phyloP scores from a whole-genome alignment of 2,113 vertebrate genomes.

The Sinocyclocheilus maitianheensis region DNA sequence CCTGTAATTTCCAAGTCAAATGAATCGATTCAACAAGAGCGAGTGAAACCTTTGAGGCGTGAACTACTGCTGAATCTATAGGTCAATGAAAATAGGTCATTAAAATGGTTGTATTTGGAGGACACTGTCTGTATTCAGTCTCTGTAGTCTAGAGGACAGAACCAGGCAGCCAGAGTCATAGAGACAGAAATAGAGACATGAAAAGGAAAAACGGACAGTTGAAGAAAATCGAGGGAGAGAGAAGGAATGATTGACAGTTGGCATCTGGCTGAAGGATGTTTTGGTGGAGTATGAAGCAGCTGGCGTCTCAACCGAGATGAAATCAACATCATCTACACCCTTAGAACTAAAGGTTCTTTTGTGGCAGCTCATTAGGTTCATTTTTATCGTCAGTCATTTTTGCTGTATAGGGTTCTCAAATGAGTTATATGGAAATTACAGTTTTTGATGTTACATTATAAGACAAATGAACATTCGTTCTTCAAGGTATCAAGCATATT shows the following conservation, averaged over 20 bases:
- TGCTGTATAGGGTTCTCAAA: not conserved
- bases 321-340: not conserved
- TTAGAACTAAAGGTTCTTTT: not conserved
- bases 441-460: not conserved
- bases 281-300: not conserved
- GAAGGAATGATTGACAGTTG: constrained; percentile 21
- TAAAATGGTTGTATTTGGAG: constrained; percentile 7
- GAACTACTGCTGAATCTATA: not conserved
- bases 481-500: not conserved
- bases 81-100: not conserved
- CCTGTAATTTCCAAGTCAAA: constrained; percentile 6
- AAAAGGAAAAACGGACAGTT: not conserved
- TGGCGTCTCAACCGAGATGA: not conserved
- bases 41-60: constrained; percentile 1
- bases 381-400: not conserved
- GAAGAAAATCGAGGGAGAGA: not conserved
- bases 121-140: not conserved
- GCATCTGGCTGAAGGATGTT: constrained; percentile 30
- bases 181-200: constrained; percentile 28
- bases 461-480: not conserved
- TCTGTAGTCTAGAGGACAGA: not conserved
- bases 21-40: constrained; percentile 4
- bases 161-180: not conserved
- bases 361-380: not conserved
- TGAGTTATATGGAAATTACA: not conserved